These are phyloP conservation scores for Rhagophthalmus giganteus DNA, from an alignment of 2,888 invertebrate species.

Conservation along the genomic window DNA sequence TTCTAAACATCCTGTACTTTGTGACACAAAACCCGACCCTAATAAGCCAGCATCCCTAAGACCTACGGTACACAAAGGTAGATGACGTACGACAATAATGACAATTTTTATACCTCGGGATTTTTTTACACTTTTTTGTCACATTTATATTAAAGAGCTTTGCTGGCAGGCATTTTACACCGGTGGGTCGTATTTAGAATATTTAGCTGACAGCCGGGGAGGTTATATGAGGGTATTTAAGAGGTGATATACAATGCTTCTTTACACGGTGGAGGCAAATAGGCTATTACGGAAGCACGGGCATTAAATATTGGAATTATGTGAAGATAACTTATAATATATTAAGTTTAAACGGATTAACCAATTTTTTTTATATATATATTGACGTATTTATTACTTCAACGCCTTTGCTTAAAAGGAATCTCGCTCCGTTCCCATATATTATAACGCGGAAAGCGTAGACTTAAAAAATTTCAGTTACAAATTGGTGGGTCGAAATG, in stretches of 20 bases:
- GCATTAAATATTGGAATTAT: conserved; percentile 44
- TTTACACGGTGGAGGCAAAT: conserved; percentile 38
- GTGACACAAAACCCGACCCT: conserved; percentile 48
- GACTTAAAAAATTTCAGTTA: no score
- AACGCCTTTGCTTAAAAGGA: no score
- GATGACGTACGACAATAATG: conserved; percentile 51
- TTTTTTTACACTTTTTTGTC: conserved; percentile 39
- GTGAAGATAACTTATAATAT: conserved; percentile 43
- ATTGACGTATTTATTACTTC: no score
- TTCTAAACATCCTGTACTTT: conserved; percentile 53
- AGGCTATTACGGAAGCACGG: conserved; percentile 39
- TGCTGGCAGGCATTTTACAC: conserved; percentile 23
- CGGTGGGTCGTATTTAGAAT: conserved; percentile 36
- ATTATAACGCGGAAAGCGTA: no score
- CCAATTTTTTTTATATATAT: conserved; percentile 2
- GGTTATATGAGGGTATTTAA: conserved; percentile 43
- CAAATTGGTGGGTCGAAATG: no score
- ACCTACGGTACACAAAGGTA: conserved; percentile 44
- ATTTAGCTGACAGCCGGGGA: conserved; percentile 41
- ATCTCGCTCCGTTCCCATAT: no score
- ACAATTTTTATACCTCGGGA: conserved; percentile 47
- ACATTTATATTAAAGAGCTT: conserved; percentile 22
- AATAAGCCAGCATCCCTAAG: conserved; percentile 48
- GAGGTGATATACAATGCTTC: conserved; percentile 43
- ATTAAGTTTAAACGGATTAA: conserved; percentile 43